A percentile compares a stretch with the other conserved stretches of the same genome.
phyloP scores from a whole-genome alignment of 2,113 vertebrate genomes.

The Hepsetus odoe region DNA sequence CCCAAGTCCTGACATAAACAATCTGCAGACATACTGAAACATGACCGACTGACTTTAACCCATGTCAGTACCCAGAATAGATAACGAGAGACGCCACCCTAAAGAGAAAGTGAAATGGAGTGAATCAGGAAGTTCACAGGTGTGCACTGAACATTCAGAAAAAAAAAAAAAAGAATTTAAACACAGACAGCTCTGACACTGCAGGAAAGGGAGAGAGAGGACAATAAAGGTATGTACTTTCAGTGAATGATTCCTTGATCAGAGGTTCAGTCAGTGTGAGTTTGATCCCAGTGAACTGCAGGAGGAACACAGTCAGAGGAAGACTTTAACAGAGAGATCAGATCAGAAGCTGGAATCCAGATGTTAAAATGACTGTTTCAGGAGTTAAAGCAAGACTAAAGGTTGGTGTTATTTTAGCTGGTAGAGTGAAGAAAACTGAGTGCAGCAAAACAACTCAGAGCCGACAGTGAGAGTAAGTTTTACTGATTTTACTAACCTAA shows the following conservation, averaged over 20 bases:
- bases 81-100: too few species aligned
- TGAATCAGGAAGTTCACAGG: background rate
- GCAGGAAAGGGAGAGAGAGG: too few species aligned
- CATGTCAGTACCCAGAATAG: background rate
- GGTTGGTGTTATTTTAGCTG: background rate
- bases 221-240: conserved; percentile 1
- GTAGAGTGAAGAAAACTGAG: background rate
- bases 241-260: background rate
- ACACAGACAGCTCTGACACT: background rate
- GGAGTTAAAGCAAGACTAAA: background rate
- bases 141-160: too few species aligned
- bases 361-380: too few species aligned
- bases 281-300: background rate
- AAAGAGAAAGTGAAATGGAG: too few species aligned
- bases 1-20: too few species aligned
- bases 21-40: too few species aligned
- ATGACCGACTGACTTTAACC: too few species aligned
- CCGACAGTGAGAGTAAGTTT: background rate
- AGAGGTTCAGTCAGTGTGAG: background rate
- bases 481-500: background rate
- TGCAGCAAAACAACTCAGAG: background rate
- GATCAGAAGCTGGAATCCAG: too few species aligned
- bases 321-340: too few species aligned
- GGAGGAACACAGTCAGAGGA: too few species aligned
- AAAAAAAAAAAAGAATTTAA: background rate